A percentile compares a stretch with the other conserved stretches of the same genome.
phyloP scores from a whole-genome alignment of 2,113 vertebrate species.

The Aix galericulata region DNA sequence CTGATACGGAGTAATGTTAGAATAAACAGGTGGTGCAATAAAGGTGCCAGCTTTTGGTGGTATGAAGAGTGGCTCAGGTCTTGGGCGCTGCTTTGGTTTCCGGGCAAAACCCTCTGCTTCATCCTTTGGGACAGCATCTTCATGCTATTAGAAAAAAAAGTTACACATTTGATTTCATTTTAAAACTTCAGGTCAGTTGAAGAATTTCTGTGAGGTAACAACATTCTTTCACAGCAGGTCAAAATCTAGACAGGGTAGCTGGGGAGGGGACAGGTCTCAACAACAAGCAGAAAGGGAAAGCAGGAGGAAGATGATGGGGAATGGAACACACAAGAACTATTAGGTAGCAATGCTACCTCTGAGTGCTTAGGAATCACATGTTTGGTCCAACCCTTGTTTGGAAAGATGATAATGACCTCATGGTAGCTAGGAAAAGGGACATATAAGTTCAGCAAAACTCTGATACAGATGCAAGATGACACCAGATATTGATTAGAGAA shows the following conservation, averaged over 20 bases:
- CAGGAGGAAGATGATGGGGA: not conserved
- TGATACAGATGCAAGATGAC: not conserved
- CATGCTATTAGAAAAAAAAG: slow-evolving; percentile 53
- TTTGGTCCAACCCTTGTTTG: not conserved
- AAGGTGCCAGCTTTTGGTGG: slow-evolving; percentile 92
- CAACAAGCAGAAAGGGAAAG: not conserved
- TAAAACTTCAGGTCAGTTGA: not conserved
- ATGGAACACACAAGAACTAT: not conserved
- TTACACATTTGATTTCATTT: not conserved
- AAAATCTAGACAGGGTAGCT: not conserved
- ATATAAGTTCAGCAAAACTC: not conserved
- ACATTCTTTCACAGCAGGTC: not conserved
- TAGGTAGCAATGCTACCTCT: not conserved
- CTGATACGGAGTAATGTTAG: slow-evolving; percentile 94
- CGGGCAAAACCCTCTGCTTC: slow-evolving; percentile 82
- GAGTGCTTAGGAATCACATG: not conserved
- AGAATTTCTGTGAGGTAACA: not conserved
- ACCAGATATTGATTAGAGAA: not conserved
- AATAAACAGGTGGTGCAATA: slow-evolving; percentile 91
- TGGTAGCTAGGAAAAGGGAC: not conserved
- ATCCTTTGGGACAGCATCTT: slow-evolving; percentile 76
- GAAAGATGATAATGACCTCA: not conserved
- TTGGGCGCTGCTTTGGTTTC: slow-evolving; percentile 91
- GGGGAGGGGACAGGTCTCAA: not conserved
- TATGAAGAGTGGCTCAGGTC: slow-evolving; percentile 97